Percentiles rank a stretch among this genome's conserved stretches.
Conservation (phyloP, 2,797 vertebrate genomes). For the Squalus acanthias region DNA sequence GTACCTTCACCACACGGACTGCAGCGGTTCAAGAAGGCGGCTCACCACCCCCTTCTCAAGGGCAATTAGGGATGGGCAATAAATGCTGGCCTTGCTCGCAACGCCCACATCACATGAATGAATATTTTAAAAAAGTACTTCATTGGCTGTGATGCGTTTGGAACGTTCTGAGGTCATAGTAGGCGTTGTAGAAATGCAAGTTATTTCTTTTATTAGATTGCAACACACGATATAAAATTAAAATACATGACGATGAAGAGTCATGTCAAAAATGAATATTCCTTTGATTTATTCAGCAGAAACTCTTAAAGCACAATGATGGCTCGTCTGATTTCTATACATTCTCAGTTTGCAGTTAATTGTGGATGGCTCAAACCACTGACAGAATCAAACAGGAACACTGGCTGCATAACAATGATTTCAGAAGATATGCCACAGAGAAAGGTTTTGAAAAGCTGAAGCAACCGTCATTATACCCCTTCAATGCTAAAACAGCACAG, state of each 20-base stretch:
- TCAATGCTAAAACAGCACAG: neutral
- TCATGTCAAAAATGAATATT: neutral
- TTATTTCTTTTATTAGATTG: neutral
- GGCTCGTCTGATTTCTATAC: neutral
- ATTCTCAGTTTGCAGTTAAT: neutral
- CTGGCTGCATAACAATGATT: neutral
- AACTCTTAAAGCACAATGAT: too few species aligned
- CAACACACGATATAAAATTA: neutral
- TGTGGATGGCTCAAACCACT: neutral
- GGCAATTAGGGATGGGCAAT: too few species aligned
- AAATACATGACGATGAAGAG: neutral
- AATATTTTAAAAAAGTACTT: neutral
- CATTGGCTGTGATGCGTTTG: neutral
- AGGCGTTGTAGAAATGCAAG: neutral
- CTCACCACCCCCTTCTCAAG: too few species aligned
- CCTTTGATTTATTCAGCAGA: neutral
- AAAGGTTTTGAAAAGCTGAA: neutral
- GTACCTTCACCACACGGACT: too few species aligned
- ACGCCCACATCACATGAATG: too few species aligned
- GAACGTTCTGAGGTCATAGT: neutral
- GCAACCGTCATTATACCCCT: too few species aligned
- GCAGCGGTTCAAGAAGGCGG: too few species aligned
- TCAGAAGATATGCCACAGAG: neutral
- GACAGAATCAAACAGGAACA: neutral
- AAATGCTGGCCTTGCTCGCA: too few species aligned